Conservation (phyloP, 1,140 invertebrate species). For the Sycophaga agraensis region DNA sequence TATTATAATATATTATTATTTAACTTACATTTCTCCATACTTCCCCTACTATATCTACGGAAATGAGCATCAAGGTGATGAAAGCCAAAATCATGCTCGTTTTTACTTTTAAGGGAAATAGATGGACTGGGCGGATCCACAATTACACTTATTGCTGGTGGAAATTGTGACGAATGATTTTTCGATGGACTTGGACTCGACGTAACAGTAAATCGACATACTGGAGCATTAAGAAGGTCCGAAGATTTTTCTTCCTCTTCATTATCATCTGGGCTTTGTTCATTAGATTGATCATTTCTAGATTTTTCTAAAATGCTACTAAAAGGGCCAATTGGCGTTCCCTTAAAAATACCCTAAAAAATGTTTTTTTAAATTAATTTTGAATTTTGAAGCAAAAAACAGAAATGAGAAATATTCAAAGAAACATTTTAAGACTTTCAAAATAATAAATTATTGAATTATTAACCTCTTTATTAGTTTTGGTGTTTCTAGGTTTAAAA, state of each 20-base stretch:
- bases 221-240: constrained; percentile 41
- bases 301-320: constrained; percentile 6
- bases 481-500: constrained; percentile 59
- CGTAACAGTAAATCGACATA: constrained; percentile 46
- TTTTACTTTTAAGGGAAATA: constrained; percentile 51
- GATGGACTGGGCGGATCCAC: constrained; percentile 56
- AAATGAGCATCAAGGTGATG: constrained; percentile 37
- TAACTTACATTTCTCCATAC: constrained; percentile 53
- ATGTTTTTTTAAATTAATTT: constrained; percentile 13
- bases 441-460: background rate
- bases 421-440: too few species aligned
- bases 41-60: constrained; percentile 41
- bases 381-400: background rate
- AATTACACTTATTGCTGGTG: constrained; percentile 49
- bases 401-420: too few species aligned
- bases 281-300: background rate
- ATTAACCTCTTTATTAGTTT: constrained; percentile 30
- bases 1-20: too few species aligned
- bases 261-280: constrained; percentile 12
- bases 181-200: constrained; percentile 37
- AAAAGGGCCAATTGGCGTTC: background rate
- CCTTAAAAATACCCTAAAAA: constrained; percentile 18
- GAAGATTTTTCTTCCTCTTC: constrained; percentile 32
- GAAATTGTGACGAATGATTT: constrained; percentile 43
- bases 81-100: constrained; percentile 37